Evolutionary conservation across 2,888 invertebrate species (phyloP), one percentile per base, ranked within the genome.

Genomic region (Atherix ibis): DNA sequence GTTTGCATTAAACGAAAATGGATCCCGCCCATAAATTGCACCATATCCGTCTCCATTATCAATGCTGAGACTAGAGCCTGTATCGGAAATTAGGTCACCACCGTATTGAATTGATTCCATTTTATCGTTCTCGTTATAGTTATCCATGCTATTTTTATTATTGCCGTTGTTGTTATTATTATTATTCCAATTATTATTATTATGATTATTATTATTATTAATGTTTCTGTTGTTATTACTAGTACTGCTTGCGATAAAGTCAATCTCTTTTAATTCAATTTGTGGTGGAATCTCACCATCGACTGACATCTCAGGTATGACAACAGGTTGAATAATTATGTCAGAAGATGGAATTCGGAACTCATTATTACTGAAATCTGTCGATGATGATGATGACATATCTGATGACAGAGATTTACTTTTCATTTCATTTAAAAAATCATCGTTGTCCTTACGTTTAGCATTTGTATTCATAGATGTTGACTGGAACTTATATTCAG

Each of bases 271-370:
- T 3, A 62, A 46, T 42, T 61, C 59, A 38, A 62, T 59, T 46
- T 61, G 62, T 13, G 61, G 61, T 13, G 61, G 61, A 18, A 61
- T 38, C 41, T 62, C 62, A 2, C 56, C 62, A 37, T 62, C 62
- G 3, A 62, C 56, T 2, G 59, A 52, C 46, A 59, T 44, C 35
- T 58, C 58, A n/a, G 57, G 44, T 26, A 45, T 37, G 27, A 57
- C 46, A 6, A 58, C 58, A 5, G 61, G 61, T 37, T 62, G 56
- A 31, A 61, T 61, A 4, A 62, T 51, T 15, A 61, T 58, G 37
- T 60, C 58, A 16, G 53, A 47, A 28, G 44, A 42, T 18, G 41
- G 43, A 2, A 41, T 27, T 24, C 32, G 27, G 4, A 36, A 18
- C 30, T 31, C 37, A 34, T 38, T 38, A 15, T 27, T 26, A 14